Conservation (phyloP, 2,113 vertebrate species). For the Prochilodus magdalenae region DNA sequence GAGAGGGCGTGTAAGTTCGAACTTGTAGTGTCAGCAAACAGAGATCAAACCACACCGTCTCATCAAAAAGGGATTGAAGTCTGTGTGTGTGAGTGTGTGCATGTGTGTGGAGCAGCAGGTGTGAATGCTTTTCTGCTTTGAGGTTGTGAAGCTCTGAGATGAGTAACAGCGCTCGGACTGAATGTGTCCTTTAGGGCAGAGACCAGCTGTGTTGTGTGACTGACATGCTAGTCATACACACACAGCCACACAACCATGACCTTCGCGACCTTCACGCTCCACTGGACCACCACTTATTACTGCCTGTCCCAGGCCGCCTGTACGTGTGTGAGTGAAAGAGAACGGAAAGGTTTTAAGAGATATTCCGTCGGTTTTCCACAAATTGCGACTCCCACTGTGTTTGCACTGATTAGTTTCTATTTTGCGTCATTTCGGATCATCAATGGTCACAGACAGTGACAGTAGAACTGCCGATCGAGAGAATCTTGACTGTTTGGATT, state of each 20-base stretch:
- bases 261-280: constrained; percentile 27
- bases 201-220: constrained; percentile 45
- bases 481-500: too few species aligned
- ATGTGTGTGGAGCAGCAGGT: constrained; percentile 52
- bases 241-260: constrained; percentile 30
- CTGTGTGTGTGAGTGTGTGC: constrained; percentile 50
- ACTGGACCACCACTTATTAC: constrained; percentile 40
- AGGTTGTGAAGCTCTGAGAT: constrained; percentile 59
- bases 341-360: neutral
- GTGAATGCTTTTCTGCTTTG: constrained; percentile 59
- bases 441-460: too few species aligned
- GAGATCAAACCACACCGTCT: constrained; percentile 58
- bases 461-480: too few species aligned
- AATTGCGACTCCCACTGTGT: too few species aligned
- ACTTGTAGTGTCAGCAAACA: constrained; percentile 55
- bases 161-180: constrained; percentile 38
- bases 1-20: constrained; percentile 35
- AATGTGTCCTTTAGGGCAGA: constrained; percentile 28
- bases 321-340: neutral
- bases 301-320: neutral
- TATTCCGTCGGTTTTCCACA: neutral
- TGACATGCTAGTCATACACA: constrained; percentile 34
- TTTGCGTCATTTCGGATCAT: too few species aligned
- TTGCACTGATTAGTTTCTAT: too few species aligned
- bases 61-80: constrained; percentile 71